A percentile compares a stretch with the other conserved stretches of the same genome.
Evolutionary conservation across 2,113 vertebrate genomes (phyloP).

Genomic region (Urocolius indicus): DNA sequence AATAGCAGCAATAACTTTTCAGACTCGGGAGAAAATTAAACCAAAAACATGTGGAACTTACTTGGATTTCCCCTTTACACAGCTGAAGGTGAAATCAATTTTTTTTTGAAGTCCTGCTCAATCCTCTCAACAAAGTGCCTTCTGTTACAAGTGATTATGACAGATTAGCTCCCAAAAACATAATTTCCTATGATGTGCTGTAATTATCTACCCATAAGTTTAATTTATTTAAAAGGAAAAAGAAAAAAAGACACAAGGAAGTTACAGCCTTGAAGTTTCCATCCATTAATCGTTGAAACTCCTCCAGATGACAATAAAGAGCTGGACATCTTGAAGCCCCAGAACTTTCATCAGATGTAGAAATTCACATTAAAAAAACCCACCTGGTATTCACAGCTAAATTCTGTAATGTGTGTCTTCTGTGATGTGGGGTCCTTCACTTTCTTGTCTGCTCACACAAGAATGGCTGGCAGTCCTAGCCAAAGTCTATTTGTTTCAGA

Average conservation of each 20-base stretch:
- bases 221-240: background rate
- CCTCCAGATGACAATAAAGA: background rate
- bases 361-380: background rate
- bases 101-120: constrained; percentile 7
- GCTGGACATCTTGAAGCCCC: background rate
- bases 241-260: background rate
- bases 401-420: background rate
- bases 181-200: background rate
- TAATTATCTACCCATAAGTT: constrained; percentile 15
- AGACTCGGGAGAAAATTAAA: background rate
- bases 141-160: background rate
- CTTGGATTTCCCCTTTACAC: background rate
- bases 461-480: background rate
- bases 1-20: background rate
- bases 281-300: background rate
- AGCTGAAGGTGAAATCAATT: constrained; percentile 13
- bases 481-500: background rate
- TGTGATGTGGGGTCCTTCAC: background rate
- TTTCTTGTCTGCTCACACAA: background rate
- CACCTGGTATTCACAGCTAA: background rate
- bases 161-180: background rate
- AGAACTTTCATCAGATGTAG: background rate
- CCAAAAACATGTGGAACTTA: background rate
- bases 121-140: background rate
- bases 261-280: background rate